Conservation (phyloP, 2,113 vertebrate genomes). For the Muntiacus muntjak region DNA sequence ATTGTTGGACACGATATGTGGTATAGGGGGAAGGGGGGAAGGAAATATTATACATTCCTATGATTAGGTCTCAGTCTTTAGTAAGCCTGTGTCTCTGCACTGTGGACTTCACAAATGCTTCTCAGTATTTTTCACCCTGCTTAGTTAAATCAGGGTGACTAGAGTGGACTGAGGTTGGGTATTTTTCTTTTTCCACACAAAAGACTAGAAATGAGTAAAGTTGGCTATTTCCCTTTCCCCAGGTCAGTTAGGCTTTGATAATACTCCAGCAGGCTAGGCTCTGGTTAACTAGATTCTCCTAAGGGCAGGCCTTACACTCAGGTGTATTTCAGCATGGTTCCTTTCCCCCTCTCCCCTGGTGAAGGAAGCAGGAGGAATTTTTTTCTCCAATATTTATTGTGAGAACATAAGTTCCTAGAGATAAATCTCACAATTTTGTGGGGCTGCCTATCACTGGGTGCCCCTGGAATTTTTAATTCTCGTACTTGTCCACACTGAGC, state of each 20-base stretch:
- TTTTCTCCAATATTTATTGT: neutral
- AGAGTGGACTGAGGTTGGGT: neutral
- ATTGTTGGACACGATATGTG: neutral
- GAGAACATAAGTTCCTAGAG: neutral
- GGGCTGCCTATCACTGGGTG: neutral
- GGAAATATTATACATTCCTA: neutral
- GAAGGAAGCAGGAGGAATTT: neutral
- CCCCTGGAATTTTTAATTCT: neutral
- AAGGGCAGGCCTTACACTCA: neutral
- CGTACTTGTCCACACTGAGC: neutral
- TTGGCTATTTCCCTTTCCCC: neutral
- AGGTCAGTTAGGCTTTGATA: neutral
- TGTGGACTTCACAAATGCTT: neutral
- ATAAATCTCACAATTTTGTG: neutral
- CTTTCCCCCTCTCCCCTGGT: neutral
- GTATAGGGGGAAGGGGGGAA: neutral
- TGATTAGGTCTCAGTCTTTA: neutral
- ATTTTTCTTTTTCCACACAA: neutral
- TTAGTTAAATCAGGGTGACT: neutral
- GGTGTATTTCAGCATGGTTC: neutral
- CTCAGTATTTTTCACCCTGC: neutral
- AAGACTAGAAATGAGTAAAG: neutral
- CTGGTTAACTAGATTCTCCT: neutral
- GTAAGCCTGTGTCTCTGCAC: neutral
- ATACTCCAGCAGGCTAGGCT: neutral